Base-by-base conservation (phyloP, 1,140 invertebrate species). In the Cydia fagiglandana region DNA sequence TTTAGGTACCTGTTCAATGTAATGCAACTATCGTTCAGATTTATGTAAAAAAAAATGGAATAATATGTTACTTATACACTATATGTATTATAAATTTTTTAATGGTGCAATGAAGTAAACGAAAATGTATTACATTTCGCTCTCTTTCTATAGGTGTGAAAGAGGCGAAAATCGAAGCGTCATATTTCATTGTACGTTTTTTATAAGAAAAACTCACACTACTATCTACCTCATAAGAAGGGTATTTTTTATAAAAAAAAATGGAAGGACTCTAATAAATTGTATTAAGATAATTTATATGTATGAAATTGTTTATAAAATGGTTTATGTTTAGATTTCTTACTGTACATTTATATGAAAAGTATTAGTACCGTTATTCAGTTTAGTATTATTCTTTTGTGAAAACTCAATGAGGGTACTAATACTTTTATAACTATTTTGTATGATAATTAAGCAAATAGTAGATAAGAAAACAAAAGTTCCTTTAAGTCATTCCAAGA, bases 311-410 rank as follows among this genome's bases (percentile, higher is more conserved):
- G 53, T 61, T 61, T 61, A 61, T 24, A 24, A 10, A 61, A 61
- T 61, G 17, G 20, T 61, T 61, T 61, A 24, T 24, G 56, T 61
- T 61, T 61, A 61, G 20, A 61, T 24, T 6, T 24, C 17, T n/a
- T 61, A 61, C 17, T 53, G 50, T 53, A 17, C 17, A 61, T 61
- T 10, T 61, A 61, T 61, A 53, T 81, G 79, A 80, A 78, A 79
- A 79, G 78, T 75, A 47, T 70, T 38, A 74, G 75, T 75, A 73
- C 66, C 56, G 76, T 73, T 74, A 76, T 77, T 76, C 6, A 74
- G 76, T 77, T 34, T 70, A 73, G 79, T 79, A 84, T 85, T 86
- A 76, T 81, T 88, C 87, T 56, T 56, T 56, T 20, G 56, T 24
- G 56, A 61, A 56, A 61, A 61, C 56, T 61, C 38, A 13, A 61